Evolutionary conservation across 2,797 vertebrate species (phyloP).

Genomic region (Neoniphon sammara): DNA sequence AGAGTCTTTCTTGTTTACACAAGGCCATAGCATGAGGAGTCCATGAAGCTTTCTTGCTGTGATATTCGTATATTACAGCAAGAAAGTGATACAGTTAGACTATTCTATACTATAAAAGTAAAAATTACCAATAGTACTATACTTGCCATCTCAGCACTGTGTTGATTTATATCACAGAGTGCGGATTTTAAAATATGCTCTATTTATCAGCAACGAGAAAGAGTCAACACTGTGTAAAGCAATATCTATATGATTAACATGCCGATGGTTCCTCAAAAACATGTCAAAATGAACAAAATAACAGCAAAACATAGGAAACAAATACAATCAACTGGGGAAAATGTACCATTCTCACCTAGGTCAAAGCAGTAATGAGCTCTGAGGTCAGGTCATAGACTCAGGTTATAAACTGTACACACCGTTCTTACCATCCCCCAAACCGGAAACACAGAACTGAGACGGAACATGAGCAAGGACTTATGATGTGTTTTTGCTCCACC

Average conservation of each 20-base stretch:
- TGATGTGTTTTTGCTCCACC: background rate
- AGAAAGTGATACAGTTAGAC: too few relatives aligned
- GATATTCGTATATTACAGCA: background rate
- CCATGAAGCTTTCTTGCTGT: background rate
- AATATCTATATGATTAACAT: too few relatives aligned
- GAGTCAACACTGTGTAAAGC: too few relatives aligned
- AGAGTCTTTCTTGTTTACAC: background rate
- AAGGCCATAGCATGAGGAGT: background rate
- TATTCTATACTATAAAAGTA: too few relatives aligned
- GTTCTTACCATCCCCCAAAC: too few relatives aligned
- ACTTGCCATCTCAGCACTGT: background rate
- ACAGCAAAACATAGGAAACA: background rate
- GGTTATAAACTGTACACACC: too few relatives aligned
- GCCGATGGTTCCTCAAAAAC: too few relatives aligned
- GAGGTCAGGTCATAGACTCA: conserved; percentile 8
- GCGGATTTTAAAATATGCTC: background rate
- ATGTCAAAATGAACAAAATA: background rate
- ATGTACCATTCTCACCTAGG: background rate
- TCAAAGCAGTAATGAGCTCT: conserved; percentile 10
- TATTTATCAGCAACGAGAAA: background rate
- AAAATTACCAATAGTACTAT: background rate
- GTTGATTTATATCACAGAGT: background rate
- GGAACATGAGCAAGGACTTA: too few relatives aligned
- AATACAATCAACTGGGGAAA: background rate
- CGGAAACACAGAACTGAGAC: too few relatives aligned